These are phyloP conservation scores for Ceriagrion tenellum DNA, from an alignment of 2,888 invertebrate genomes.

Conservation along the genomic window DNA sequence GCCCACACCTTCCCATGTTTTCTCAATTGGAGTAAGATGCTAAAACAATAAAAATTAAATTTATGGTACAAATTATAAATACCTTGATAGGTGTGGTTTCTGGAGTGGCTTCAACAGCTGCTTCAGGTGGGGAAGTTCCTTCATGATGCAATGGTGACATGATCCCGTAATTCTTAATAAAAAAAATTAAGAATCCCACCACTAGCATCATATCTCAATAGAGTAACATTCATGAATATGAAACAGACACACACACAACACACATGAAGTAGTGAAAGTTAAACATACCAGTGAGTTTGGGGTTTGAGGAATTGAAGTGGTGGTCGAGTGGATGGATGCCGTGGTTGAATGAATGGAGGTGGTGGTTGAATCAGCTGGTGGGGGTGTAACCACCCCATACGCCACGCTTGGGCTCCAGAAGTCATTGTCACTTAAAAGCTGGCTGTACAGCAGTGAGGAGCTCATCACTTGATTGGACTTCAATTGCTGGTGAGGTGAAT, in stretches of 20 bases:
- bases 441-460: slow-evolving; percentile 42
- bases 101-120: slow-evolving; percentile 93
- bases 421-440: slow-evolving; percentile 70
- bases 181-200: slow-evolving; percentile 40
- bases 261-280: not conserved
- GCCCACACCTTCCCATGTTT: too few species aligned
- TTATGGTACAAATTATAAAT: slow-evolving; percentile 70
- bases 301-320: slow-evolving; percentile 79
- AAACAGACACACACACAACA: slow-evolving; percentile 47
- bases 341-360: slow-evolving; percentile 74
- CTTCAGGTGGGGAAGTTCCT: slow-evolving; percentile 89
- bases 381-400: slow-evolving; percentile 74
- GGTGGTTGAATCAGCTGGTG: slow-evolving; percentile 77
- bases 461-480: slow-evolving; percentile 48
- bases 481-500: slow-evolving; percentile 54
- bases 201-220: slow-evolving; percentile 33
- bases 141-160: slow-evolving; percentile 77
- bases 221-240: slow-evolving; percentile 73
- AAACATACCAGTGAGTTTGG: slow-evolving; percentile 76
- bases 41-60: not conserved
- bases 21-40: too few species aligned
- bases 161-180: slow-evolving; percentile 71
- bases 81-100: slow-evolving; percentile 92
- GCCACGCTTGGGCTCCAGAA: slow-evolving; percentile 73
- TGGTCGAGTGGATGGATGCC: slow-evolving; percentile 78